Evolutionary conservation across 2,113 vertebrate species (phyloP), one percentile per base, ranked within the genome.

Genomic region (Stomatorhinus ivindoensis): DNA sequence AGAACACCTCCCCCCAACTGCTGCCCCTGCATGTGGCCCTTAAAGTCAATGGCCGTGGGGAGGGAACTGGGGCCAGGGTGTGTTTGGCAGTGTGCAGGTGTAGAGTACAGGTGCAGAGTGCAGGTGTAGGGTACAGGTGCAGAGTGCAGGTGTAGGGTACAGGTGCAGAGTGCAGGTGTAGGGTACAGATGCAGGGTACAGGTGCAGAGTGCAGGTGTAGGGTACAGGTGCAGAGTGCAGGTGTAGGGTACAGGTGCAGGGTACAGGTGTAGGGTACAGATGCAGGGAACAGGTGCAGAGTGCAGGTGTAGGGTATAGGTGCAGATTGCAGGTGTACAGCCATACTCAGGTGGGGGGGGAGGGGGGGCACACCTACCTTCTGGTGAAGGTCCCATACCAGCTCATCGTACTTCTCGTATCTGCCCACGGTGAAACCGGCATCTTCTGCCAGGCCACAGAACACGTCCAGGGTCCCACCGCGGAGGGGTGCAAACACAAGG

Each of bases 361-460:
- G 92, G 92, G 93, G 94, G 95, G 96, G 95, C 94, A 95, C 94
- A 96, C 96, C 95, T 95, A 99, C 98, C 98, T 98, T 98, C 91
- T 96, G 95, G 95, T 99, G 98, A 94, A 97, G 96, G 95, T 97
- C 96, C 96, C 97, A 99, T 95, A 99, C 97, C 94, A 97, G 96
- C 93, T 97, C 95, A 91, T 99, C 98, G 89, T 99, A 99, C 97
- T 98, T 97, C 95, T 97, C 97, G 94, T 97, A 97, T 94, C 96
- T 97, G 94, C 97, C 95, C 93, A 98, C 91, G 88, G 92, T 95
- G 94, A 99, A 97, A 93, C 97, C 97, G 35, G 96, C 96, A 94
- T 95, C 95, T 95, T 97, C 96, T 91, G 98, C 98, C 96, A 99
- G 96, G 90, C 94, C 95, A 95, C 97, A 98, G 93, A 99, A 99